phyloP scores from a whole-genome alignment of 1,140 invertebrate species.

The Teleopsis dalmanni region DNA sequence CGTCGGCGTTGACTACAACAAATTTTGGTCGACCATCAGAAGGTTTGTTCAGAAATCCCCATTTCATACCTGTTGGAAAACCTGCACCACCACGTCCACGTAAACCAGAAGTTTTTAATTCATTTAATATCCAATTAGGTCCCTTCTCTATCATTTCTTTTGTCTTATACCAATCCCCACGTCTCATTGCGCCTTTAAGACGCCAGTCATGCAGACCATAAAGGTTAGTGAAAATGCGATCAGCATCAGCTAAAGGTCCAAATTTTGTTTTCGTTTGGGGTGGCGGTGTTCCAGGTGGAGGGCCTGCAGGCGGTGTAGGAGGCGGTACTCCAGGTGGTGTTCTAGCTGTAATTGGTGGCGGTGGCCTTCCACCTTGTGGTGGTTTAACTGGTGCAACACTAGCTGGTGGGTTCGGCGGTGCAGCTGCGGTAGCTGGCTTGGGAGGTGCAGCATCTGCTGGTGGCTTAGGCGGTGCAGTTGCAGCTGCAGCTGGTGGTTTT shows the following conservation, averaged over 20 bases:
- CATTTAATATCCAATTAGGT: constrained; percentile 47
- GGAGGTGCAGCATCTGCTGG: too few species aligned
- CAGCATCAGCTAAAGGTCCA: constrained; percentile 24
- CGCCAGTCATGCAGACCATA: constrained; percentile 34
- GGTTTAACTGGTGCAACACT: too few species aligned
- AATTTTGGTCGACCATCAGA: constrained; percentile 61
- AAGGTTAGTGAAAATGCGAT: constrained; percentile 32
- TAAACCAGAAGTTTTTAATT: constrained; percentile 63
- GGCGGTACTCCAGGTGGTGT: background rate
- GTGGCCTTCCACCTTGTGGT: too few species aligned
- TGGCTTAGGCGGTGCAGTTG: too few species aligned
- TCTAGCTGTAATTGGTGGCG: too few species aligned
- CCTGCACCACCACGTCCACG: constrained; percentile 71
- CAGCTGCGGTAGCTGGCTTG: too few species aligned
- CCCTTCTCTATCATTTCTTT: constrained; percentile 27
- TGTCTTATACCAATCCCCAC: constrained; percentile 36
- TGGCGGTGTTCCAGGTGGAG: constrained; percentile 28
- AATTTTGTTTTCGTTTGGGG: constrained; percentile 29
- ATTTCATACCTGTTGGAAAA: constrained; percentile 71
- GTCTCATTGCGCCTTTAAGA: constrained; percentile 27
- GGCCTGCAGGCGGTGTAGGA: constrained; percentile 3
- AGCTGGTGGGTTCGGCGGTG: too few species aligned
- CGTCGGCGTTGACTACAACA: constrained; percentile 70
- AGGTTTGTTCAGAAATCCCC: constrained; percentile 63
- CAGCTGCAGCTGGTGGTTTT: too few species aligned